These are phyloP conservation scores for Agrotis exclamationis DNA, from an alignment of 2,888 invertebrate species.

Conservation along the genomic window DNA sequence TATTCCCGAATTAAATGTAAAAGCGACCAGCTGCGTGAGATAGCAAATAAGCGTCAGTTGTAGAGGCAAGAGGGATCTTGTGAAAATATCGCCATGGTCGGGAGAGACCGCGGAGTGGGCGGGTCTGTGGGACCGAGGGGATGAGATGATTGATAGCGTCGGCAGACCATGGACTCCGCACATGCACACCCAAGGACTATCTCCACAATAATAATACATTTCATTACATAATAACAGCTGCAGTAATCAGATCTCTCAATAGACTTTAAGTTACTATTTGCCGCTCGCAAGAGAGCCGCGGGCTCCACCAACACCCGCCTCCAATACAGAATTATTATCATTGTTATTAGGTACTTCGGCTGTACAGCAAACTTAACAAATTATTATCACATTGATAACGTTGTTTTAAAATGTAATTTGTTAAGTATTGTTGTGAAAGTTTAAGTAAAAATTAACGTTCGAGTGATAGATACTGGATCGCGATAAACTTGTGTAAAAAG, in stretches of 20 bases:
- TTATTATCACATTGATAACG: slow-evolving; percentile 43
- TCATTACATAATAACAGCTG: slow-evolving; percentile 49
- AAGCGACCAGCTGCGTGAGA: slow-evolving; percentile 65
- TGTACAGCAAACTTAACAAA: slow-evolving; percentile 36
- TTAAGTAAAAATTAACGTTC: slow-evolving; percentile 15
- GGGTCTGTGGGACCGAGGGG: slow-evolving; percentile 52
- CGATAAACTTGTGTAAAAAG: slow-evolving; percentile 1
- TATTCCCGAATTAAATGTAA: slow-evolving; percentile 65
- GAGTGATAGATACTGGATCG: slow-evolving; percentile 8
- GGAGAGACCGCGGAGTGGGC: slow-evolving; percentile 51
- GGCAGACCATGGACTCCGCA: slow-evolving; percentile 42
- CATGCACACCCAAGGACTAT: slow-evolving; percentile 32
- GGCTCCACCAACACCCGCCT: slow-evolving; percentile 40
- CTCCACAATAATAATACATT: slow-evolving; percentile 30
- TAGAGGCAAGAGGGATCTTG: slow-evolving; percentile 60
- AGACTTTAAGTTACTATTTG: slow-evolving; percentile 57
- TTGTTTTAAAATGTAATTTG: slow-evolving; percentile 27
- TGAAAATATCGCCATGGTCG: slow-evolving; percentile 69
- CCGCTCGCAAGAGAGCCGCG: slow-evolving; percentile 30
- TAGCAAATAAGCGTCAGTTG: slow-evolving; percentile 63
- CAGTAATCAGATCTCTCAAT: slow-evolving; percentile 60
- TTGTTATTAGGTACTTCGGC: slow-evolving; percentile 37
- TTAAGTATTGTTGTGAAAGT: slow-evolving; percentile 17
- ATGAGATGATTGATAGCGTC: slow-evolving; percentile 74
- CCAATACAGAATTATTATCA: slow-evolving; percentile 53